These are phyloP conservation scores for Camelus bactrianus DNA, from an alignment of 2,113 vertebrate genomes.

Conservation along the genomic window DNA sequence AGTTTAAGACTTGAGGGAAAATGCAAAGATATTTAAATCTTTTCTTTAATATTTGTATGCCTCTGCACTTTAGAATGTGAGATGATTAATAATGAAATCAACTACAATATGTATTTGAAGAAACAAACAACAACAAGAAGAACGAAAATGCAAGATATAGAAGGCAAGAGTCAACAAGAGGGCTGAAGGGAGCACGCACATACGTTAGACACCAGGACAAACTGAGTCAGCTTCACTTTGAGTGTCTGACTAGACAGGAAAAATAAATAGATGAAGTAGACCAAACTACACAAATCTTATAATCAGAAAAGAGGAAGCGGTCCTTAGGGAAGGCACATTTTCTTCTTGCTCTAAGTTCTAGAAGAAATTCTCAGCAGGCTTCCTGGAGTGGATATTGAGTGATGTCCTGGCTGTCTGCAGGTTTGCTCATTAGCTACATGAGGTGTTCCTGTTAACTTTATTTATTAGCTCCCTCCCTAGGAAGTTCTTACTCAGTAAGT, in stretches of 20 bases:
- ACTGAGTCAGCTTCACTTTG: neutral
- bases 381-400: neutral
- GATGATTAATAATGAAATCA: neutral
- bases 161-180: neutral
- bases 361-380: neutral
- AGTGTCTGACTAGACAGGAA: neutral
- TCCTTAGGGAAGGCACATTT: neutral
- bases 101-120: neutral
- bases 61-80: constrained; percentile 22
- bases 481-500: neutral
- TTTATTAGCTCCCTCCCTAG: neutral
- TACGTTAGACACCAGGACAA: neutral
- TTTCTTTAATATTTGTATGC: neutral
- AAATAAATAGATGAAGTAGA: neutral
- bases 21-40: neutral
- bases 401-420: neutral
- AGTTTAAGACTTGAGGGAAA: neutral
- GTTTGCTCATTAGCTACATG: neutral
- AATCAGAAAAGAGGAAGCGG: neutral
- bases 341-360: neutral
- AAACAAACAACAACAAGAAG: neutral
- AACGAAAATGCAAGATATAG: neutral
- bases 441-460: neutral
- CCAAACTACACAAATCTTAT: neutral
- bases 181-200: neutral